Conservation (phyloP, 2,797 vertebrate species). For the Hephaestus fuliginosus region DNA sequence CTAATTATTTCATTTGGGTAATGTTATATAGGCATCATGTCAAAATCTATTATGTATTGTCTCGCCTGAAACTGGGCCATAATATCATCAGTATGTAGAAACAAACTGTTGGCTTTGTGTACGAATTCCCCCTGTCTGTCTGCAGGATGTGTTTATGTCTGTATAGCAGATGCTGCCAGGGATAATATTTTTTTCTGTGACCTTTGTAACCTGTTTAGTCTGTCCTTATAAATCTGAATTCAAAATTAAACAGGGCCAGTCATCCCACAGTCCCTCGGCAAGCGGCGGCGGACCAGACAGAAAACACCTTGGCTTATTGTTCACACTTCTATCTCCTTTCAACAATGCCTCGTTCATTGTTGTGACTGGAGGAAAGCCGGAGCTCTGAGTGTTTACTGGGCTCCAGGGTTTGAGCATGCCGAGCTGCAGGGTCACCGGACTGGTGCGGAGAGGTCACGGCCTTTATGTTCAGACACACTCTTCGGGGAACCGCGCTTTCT, state of each 20-base stretch:
- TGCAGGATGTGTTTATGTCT: background rate
- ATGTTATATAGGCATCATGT: background rate
- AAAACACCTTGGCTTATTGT: conserved; percentile 41
- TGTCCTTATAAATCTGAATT: conserved; percentile 25
- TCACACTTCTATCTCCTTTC: conserved; percentile 47
- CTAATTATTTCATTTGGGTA: conserved; percentile 6
- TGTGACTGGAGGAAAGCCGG: conserved; percentile 56
- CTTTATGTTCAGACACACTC: conserved; percentile 76
- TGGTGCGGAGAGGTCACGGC: conserved; percentile 66
- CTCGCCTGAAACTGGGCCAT: background rate
- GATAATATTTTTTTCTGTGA: conserved; percentile 35
- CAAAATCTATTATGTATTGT: background rate
- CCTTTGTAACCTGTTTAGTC: conserved; percentile 31
- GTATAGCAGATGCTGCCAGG: background rate
- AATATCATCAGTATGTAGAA: background rate
- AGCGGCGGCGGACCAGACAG: conserved; percentile 22
- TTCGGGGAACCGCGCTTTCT: conserved; percentile 57
- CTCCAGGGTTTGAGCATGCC: conserved; percentile 49
- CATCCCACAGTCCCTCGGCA: conserved; percentile 1
- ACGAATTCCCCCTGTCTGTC: background rate
- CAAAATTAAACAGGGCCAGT: conserved; percentile 25
- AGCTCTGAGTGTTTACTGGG: conserved; percentile 57
- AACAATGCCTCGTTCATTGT: conserved; percentile 50
- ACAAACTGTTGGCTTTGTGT: background rate
- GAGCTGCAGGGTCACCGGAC: conserved; percentile 52